These are phyloP conservation scores for Malurus alboscapulatus DNA, from an alignment of 2,113 vertebrate genomes.

Conservation along the genomic window DNA sequence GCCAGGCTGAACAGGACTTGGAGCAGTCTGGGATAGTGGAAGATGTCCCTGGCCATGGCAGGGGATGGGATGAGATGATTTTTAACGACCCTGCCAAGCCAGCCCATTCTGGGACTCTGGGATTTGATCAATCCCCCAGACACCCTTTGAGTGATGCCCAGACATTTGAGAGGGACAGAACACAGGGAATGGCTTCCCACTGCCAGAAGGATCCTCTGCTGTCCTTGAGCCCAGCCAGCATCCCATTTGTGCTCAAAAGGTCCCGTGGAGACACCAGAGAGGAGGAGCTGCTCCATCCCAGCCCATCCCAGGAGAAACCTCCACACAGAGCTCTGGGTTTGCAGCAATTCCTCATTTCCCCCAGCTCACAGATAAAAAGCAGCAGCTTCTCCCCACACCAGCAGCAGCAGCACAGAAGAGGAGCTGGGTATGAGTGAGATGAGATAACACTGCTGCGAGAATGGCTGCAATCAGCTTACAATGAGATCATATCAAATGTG, in stretches of 20 bases:
- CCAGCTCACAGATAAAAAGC: neutral
- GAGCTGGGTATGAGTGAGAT: neutral
- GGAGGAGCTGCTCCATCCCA: neutral
- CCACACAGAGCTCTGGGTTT: neutral
- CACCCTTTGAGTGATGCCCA: neutral
- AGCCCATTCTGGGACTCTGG: neutral
- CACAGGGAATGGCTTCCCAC: no score
- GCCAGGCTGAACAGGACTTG: fast-evolving
- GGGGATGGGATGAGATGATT: fast-evolving
- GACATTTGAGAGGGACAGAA: neutral
- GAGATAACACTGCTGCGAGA: neutral
- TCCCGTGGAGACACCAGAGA: neutral
- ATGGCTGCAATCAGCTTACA: neutral
- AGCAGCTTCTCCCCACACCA: neutral
- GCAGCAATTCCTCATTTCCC: neutral
- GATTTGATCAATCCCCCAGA: neutral
- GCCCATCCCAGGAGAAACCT: neutral
- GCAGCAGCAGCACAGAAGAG: neutral
- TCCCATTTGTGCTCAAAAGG: neutral
- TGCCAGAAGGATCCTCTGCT: neutral
- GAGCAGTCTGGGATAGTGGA: fast-evolving
- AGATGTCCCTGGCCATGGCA: neutral
- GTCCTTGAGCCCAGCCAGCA: neutral
- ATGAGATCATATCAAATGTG: neutral
- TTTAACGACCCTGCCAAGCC: neutral